Conservation (phyloP, 2,113 vertebrate genomes). For the Paramisgurnus dabryanus region DNA sequence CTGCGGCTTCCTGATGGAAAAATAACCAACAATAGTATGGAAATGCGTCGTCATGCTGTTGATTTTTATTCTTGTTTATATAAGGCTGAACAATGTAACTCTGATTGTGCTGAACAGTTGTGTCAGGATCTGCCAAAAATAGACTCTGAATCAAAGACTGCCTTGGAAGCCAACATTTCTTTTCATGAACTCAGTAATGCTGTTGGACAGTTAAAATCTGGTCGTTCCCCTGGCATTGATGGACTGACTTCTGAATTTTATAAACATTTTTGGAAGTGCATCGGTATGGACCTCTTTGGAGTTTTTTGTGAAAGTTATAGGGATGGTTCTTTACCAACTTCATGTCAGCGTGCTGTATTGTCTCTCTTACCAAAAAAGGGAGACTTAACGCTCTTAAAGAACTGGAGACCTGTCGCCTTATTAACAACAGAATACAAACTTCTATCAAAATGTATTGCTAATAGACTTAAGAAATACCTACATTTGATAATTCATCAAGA, state of each 20-base stretch:
- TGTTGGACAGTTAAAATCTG: not conserved
- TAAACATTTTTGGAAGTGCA: slow-evolving; percentile 43
- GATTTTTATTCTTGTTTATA: not conserved
- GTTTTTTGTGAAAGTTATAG: not conserved
- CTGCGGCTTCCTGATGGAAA: not conserved
- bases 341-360: not conserved
- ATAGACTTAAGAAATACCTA: not conserved
- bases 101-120: not conserved
- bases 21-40: not conserved
- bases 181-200: not conserved
- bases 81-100: not conserved
- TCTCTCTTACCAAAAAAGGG: no score
- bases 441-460: not conserved
- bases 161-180: no score
- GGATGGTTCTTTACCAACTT: not conserved
- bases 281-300: slow-evolving; percentile 40
- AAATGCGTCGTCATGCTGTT: not conserved
- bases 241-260: not conserved
- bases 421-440: no score
- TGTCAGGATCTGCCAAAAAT: not conserved
- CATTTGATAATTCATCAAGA: slow-evolving; percentile 1
- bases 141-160: no score
- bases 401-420: no score
- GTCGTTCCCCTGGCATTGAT: not conserved
- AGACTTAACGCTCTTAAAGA: no score